Evolutionary conservation across 2,797 vertebrate genomes (phyloP), one percentile per base, ranked within the genome.

Genomic region (Eurystomus glaucurus): DNA sequence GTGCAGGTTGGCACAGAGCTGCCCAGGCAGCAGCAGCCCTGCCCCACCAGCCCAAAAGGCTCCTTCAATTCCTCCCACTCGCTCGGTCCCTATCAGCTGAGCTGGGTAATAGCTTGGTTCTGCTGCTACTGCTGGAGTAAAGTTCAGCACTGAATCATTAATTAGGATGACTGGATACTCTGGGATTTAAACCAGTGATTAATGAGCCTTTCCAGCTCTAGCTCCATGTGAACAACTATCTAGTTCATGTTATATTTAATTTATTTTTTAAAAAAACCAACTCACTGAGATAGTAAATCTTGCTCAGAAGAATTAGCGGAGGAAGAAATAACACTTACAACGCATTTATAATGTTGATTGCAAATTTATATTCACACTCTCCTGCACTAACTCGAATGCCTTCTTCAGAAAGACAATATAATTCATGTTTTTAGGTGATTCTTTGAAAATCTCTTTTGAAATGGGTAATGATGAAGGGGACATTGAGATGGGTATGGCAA

Each of bases 161-260:
- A 98, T 98, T 98, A 98, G 96, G 88, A 96, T 96, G 97, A 88
- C 94, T 96, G 62, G 94, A 96, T 94, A 96, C 71, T 75, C 85
- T 87, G 97, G 90, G 90, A 98, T 98, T 98, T 98, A 95, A 98
- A 94, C 77, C 37, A 91, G 90, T 98, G 97, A 98, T 98, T 98
- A 98, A 98, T 97, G 97, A 98, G 92, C 91, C 88, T 97, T 97
- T 97, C 97, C 91, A 97, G 12, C 55, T 95, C 90, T 71, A 87
- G 91, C 76, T 97, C 94, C 82, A 43, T 96, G 69, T 94, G 93
- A 96, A 78, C 95, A 96, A 94, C 94, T 96, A 95, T 95, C 88
- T 94, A 97, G 95, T 88, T 97, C 88, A 84, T 77, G 90, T 89
- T 96, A 80, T 85, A 91, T 95, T 96, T 95, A 97, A 98, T 96